Evolutionary conservation across 2,888 invertebrate species (phyloP), one percentile per base, ranked within the genome.

Genomic region (Xylophagus ater): DNA sequence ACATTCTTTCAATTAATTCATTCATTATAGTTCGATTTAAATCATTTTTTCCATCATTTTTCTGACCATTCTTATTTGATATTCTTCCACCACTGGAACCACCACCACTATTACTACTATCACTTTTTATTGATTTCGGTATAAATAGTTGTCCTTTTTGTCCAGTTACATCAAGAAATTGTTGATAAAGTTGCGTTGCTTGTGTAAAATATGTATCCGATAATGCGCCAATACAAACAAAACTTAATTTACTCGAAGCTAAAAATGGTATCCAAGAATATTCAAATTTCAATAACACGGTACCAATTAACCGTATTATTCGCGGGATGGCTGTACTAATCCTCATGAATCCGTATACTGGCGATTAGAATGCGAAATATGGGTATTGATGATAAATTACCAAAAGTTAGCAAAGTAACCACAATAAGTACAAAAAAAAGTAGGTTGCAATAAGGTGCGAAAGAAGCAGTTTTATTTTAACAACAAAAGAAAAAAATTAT

Each of bases 231-330:
- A 84, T 63, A 31, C 81, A 81, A n/a, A 83, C 63, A 8, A 84
- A 67, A 53, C 78, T 84, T 46, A 93, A 69, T 64, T 84, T 86
- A 34, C 81, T 81, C 9, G 85, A 82, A 59, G 82, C 86, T 8
- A 82, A 69, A 51, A 85, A 83, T 5, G 84, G 86, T 21, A 89
- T 59, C 20, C 86, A 86, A 49, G 81, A 73, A 34, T 54, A 55
- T 18, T 56, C 53, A 53, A n/a, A n/a, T n/a, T n/a, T n/a, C n/a
- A n/a, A n/a, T n/a, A n/a, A n/a, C n/a, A n/a, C n/a, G n/a, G n/a
- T n/a, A n/a, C n/a, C n/a, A n/a, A n/a, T n/a, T n/a, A n/a, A n/a
- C n/a, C n/a, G n/a, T n/a, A n/a, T n/a, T n/a, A n/a, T n/a, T n/a
- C n/a, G n/a, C n/a, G n/a, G n/a, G n/a, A n/a, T n/a, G n/a, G n/a